Conservation (phyloP, 2,113 vertebrate genomes). For the sheep (Ovis aries) region ARS-UI_Ramb_v3.0 NC_056054.1:62221501-62222000, state of each 20-base stretch:
- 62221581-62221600: background rate
- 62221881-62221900: background rate
- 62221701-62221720: background rate
- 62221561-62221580: background rate
- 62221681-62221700: background rate
- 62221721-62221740: background rate
- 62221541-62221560: background rate
- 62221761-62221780: background rate
- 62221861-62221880: background rate
- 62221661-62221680: background rate
- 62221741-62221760: background rate
- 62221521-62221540: background rate
- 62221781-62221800: background rate
- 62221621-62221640: background rate
- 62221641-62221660: background rate
- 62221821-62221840: background rate
- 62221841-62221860: background rate
- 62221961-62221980: background rate
- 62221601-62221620: background rate
- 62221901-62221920: background rate
- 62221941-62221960: background rate
- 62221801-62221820: background rate
- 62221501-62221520: background rate
- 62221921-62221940: background rate
- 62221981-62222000: background rate